Conservation (phyloP, 2,113 vertebrate species). For the Lynx canadensis region DNA sequence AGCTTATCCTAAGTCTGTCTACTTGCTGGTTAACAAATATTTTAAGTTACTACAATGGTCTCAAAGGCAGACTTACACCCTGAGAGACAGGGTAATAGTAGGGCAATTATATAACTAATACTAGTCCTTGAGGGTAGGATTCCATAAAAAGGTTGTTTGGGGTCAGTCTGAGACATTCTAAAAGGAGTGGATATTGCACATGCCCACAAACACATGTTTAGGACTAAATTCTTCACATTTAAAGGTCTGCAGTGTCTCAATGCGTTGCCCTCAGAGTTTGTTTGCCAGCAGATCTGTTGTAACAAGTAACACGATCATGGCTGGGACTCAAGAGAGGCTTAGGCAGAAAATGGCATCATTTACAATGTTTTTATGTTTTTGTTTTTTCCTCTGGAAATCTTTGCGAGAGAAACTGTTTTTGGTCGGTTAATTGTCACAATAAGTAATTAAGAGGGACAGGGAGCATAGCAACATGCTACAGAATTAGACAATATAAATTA, state of each 20-base stretch:
- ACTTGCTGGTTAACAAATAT: constrained; percentile 16
- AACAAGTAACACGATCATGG: not conserved
- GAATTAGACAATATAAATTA: not conserved
- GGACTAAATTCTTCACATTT: not conserved
- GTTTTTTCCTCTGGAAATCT: not conserved
- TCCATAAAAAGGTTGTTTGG: not conserved
- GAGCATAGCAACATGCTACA: not conserved
- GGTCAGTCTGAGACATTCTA: not conserved
- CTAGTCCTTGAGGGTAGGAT: not conserved
- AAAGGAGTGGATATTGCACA: not conserved
- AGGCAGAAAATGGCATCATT: not conserved
- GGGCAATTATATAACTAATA: not conserved
- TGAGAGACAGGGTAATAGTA: not conserved
- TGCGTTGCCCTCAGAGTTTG: not conserved
- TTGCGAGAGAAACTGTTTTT: constrained; percentile 1
- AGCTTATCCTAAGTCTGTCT: not conserved
- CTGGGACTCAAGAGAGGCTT: not conserved
- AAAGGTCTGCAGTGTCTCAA: not conserved
- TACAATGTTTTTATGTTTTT: not conserved
- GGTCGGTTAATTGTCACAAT: not conserved
- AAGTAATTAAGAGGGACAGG: constrained; percentile 3
- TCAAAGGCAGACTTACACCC: not conserved
- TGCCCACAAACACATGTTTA: not conserved
- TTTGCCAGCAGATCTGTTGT: not conserved
- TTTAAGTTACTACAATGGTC: constrained; percentile 23